phyloP scores from a whole-genome alignment of 2,888 invertebrate genomes.

The Lasioglossum leucozonium region DNA sequence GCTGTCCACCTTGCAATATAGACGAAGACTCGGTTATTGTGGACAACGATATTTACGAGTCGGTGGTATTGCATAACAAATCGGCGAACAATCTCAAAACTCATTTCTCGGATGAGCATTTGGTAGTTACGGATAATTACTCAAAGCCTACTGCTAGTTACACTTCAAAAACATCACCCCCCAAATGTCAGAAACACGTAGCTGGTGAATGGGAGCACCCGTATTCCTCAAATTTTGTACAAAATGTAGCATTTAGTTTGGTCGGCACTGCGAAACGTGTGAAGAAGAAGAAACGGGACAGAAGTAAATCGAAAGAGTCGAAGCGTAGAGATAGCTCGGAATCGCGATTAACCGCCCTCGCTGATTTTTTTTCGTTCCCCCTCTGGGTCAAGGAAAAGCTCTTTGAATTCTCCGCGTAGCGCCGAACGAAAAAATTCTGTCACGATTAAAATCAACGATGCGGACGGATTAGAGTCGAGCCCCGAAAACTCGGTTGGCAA shows the following conservation, averaged over 20 bases:
- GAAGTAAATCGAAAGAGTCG: slow-evolving; percentile 82
- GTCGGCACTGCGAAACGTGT: slow-evolving; percentile 80
- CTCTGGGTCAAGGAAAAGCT: slow-evolving; percentile 82
- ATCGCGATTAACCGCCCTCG: slow-evolving; percentile 79
- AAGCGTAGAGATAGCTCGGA: slow-evolving; percentile 83
- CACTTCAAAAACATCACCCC: slow-evolving; percentile 56
- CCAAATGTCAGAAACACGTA: slow-evolving; percentile 57
- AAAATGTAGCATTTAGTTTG: slow-evolving; percentile 77
- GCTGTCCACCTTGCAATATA: slow-evolving; percentile 58
- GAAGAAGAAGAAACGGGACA: slow-evolving; percentile 80
- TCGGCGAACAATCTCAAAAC: slow-evolving; percentile 62
- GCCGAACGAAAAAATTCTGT: slow-evolving; percentile 79
- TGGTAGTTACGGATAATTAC: slow-evolving; percentile 63
- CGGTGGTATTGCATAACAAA: slow-evolving; percentile 66
- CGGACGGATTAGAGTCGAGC: slow-evolving; percentile 80
- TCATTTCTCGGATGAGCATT: slow-evolving; percentile 66
- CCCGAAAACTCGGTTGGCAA: slow-evolving; percentile 80
- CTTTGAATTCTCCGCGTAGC: slow-evolving; percentile 76
- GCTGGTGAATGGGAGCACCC: slow-evolving; percentile 70
- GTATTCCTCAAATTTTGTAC: slow-evolving; percentile 76
- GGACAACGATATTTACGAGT: slow-evolving; percentile 73
- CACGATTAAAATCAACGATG: slow-evolving; percentile 77
- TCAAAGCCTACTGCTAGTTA: slow-evolving; percentile 49
- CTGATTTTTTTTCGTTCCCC: slow-evolving; percentile 83
- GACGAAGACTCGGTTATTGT: slow-evolving; percentile 67